Base-by-base conservation (phyloP, 2,888 invertebrate species). In the Brachyptera putata region DNA sequence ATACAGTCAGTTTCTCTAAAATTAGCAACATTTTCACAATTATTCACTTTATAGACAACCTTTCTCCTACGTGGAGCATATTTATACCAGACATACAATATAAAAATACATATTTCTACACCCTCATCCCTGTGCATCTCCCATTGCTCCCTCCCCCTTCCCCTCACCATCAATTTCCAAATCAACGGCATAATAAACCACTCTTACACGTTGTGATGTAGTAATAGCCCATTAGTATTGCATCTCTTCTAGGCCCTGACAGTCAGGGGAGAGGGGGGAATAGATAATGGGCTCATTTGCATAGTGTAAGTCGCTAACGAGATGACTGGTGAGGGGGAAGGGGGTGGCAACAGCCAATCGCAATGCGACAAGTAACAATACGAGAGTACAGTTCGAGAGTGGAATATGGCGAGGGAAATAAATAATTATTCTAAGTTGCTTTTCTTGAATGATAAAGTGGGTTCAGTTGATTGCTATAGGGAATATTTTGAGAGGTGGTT, bases 231-330 rank as follows among this genome's bases (percentile, higher is more conserved):
- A 14, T 43, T 18, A 43, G 16, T 11, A 3, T 43, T 21, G 11
- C 18, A 18, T 43, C 7, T 11, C 43, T 39, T 30, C 30, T 30
- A 4, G 39, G 30, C 30, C 30, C 30, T 30, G 30, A 7, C 5
- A 11, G 11, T 30, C 30, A 11, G 30, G 30, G 30, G n/a, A n/a
- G n/a, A n/a, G 30, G 30, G 30, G 30, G 30, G 30, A n/a, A n/a
- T n/a, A n/a, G 43, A 21, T 43, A 43, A 43, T 18, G 43, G 43
- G 43, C 43, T 43, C 43, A 43, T 43, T 43, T 43, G 43, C 43
- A 43, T 43, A 14, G 11, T 18, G 18, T 43, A 18, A 18, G 9
- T 43, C 43, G 21, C 18, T 43, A 43, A 43, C 43, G 43, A 43
- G 43, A 11, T 5, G 18, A 4, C 16, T n/a, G 39, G 39, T 37